These are phyloP conservation scores for Pedionomus torquatus DNA, from an alignment of 2,113 vertebrate species.

Conservation along the genomic window DNA sequence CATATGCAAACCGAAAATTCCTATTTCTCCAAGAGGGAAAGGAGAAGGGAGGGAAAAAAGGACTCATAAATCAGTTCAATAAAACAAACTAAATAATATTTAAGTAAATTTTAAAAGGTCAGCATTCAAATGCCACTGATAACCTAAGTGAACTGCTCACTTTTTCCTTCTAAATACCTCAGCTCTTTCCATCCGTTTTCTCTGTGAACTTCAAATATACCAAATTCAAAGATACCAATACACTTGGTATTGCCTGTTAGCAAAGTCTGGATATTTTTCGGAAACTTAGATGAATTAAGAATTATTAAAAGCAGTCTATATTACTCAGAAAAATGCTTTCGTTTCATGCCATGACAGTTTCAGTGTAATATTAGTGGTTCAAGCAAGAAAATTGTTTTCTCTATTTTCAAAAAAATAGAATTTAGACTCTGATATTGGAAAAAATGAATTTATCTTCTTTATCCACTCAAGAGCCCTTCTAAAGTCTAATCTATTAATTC, in stretches of 20 bases:
- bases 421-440: background rate
- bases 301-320: background rate
- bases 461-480: background rate
- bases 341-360: background rate
- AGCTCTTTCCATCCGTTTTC: background rate
- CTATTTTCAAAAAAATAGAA: background rate
- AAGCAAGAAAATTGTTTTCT: background rate
- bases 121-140: background rate
- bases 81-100: background rate
- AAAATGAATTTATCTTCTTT: background rate
- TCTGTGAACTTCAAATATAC: background rate
- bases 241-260: background rate
- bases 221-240: no score
- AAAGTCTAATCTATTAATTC: background rate
- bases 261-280: background rate
- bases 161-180: background rate
- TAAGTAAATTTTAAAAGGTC: background rate
- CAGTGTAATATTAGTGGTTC: background rate
- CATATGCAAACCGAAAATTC: background rate
- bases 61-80: background rate
- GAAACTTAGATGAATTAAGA: background rate
- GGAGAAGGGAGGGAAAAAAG: background rate
- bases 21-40: background rate
- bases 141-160: background rate
- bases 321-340: background rate